Percentiles rank a stretch among this genome's conserved stretches.
Evolutionary conservation across 92 coral and sea anemone species (phyloP).

Genomic region (Chrysogorgia sp.): DNA sequence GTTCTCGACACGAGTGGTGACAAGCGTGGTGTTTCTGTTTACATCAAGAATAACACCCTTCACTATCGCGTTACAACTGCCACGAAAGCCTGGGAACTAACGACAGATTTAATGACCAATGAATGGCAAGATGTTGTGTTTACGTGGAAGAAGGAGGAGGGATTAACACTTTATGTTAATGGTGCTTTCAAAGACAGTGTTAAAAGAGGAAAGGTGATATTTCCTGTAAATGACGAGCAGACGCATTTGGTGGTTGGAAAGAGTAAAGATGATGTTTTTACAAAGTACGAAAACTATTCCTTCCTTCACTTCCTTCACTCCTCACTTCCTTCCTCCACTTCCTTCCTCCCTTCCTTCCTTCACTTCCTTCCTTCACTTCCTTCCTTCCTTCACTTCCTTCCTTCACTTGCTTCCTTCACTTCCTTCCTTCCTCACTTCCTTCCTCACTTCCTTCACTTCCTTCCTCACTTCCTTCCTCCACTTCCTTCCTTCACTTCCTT

Average conservation of each 20-base stretch:
- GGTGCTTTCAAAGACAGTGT: slow-evolving; percentile 97
- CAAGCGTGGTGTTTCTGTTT: slow-evolving; percentile 86
- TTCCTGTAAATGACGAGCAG: slow-evolving; percentile 87
- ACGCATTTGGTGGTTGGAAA: slow-evolving; percentile 94
- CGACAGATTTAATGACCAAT: slow-evolving; percentile 86
- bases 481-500: too few relatives aligned
- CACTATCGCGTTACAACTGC: slow-evolving; percentile 87
- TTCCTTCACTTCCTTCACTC: background rate
- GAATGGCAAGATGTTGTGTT: slow-evolving; percentile 96
- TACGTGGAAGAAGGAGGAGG: slow-evolving; percentile 97
- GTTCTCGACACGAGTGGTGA: slow-evolving; percentile 91
- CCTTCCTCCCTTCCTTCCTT: background rate
- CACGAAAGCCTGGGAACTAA: slow-evolving; percentile 90
- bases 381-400: too few relatives aligned
- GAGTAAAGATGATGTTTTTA: slow-evolving; percentile 91
- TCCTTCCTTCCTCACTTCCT: too few relatives aligned
- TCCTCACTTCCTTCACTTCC: too few relatives aligned
- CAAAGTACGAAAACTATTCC: slow-evolving; percentile 68
- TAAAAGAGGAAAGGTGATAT: slow-evolving; percentile 73
- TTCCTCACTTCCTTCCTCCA: too few relatives aligned
- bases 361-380: background rate
- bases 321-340: background rate
- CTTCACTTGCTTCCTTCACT: too few relatives aligned
- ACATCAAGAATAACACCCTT: slow-evolving; percentile 74
- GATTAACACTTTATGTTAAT: slow-evolving; percentile 85